Evolutionary conservation across 2,113 vertebrate species (phyloP).

Genomic region (Helogale parvula): DNA sequence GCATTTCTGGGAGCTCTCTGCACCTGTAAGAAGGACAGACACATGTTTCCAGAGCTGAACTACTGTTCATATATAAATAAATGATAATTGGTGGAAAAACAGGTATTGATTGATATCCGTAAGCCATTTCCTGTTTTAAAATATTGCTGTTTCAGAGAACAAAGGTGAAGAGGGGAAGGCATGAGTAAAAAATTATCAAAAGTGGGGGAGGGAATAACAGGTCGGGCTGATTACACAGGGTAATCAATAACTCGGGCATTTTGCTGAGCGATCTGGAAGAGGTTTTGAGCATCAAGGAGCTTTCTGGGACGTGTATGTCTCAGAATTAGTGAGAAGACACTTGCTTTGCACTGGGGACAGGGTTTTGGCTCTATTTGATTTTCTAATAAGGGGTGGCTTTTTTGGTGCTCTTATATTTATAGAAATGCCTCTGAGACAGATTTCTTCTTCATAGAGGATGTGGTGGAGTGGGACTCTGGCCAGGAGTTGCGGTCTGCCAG

Average conservation of each 20-base stretch:
- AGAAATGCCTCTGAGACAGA: constrained; percentile 33
- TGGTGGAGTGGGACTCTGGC: background rate
- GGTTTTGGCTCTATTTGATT: background rate
- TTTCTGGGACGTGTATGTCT: constrained; percentile 51
- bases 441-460: background rate
- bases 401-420: constrained; percentile 67
- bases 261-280: background rate
- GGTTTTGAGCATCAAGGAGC: background rate
- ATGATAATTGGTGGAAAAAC: constrained; percentile 18
- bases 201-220: constrained; percentile 3
- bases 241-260: background rate
- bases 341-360: constrained; percentile 40
- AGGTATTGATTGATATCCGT: constrained; percentile 29
- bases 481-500: background rate
- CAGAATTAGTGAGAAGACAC: constrained; percentile 66
- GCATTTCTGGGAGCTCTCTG: background rate
- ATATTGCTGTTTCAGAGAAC: constrained; percentile 53
- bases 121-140: background rate
- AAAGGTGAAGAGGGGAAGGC: background rate
- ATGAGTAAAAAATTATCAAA: constrained; percentile 49
- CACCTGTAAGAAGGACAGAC: background rate
- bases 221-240: constrained; percentile 24
- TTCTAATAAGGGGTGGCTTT: constrained; percentile 59
- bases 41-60: background rate
- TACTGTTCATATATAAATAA: background rate